phyloP scores from a whole-genome alignment of 2,113 vertebrate species.

The Cyanocitta stelleri region DNA sequence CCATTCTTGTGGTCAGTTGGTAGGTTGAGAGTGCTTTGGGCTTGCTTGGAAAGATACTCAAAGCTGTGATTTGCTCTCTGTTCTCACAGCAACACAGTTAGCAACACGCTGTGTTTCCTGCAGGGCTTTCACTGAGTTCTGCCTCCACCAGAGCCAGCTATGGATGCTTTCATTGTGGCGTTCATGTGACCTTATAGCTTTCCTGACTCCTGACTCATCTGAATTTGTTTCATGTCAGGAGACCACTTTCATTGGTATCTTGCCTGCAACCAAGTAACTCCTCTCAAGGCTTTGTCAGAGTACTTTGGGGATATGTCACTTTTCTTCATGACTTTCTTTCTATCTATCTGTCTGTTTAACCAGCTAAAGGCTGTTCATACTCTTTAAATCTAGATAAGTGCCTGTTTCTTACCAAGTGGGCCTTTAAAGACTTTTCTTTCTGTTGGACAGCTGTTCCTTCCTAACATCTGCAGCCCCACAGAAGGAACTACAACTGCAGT shows the following conservation, averaged over 20 bases:
- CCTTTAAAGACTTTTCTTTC: neutral
- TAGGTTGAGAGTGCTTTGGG: neutral
- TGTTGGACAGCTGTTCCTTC: neutral
- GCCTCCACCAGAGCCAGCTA: neutral
- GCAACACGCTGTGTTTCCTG: neutral
- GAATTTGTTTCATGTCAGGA: constrained; percentile 1
- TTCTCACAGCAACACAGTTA: neutral
- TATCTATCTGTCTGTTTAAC: neutral
- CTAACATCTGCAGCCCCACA: rapidly evolving
- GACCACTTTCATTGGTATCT: neutral
- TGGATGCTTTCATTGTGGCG: neutral
- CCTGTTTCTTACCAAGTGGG: neutral
- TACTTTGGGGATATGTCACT: neutral
- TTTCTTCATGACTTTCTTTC: neutral
- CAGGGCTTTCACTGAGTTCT: neutral
- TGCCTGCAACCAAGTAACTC: neutral
- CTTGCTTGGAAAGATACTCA: neutral
- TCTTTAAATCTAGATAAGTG: neutral
- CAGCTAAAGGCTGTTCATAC: neutral
- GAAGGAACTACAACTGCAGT: neutral
- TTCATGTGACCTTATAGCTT: constrained; percentile 12
- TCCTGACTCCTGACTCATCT: constrained; percentile 14
- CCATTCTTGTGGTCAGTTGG: neutral
- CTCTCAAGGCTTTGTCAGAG: neutral
- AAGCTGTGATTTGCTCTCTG: neutral